Evolutionary conservation across 2,113 vertebrate genomes (phyloP), one percentile per base, ranked within the genome.

Genomic region (Lophura nycthemera): DNA sequence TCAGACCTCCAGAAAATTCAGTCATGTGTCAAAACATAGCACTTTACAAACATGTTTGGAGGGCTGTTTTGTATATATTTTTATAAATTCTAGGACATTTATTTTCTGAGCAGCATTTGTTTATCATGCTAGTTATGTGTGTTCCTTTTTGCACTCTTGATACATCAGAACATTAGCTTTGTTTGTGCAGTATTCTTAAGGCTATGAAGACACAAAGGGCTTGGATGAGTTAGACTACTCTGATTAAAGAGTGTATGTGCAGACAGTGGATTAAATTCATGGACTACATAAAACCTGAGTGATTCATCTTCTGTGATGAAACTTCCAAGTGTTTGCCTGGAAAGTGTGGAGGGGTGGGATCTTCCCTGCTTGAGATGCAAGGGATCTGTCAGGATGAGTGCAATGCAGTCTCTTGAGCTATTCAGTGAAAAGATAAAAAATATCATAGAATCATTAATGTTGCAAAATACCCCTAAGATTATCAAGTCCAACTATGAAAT

Each of bases 1-100:
- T 97, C 96, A 97, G 94, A 97, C 93, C 95, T 97, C 95, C 96
- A 97, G 96, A 97, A 97, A 96, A 85, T 43, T 61, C 73, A 96
- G 93, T 92, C 90, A 82, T 73, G 77, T 83, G 25, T 52, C 83
- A 96, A 94, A 87, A 36, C 54, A 17, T 17, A 15, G 29, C 52
- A 56, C 30, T 17, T 56, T 56, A 56, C 52, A 56, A 30, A 15
- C 52, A 56, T 10, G 8, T 30, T 56, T 30, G 52, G 29, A 17
- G 27, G 52, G 14, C 27, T 56, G 27, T 30, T 56, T 17, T 30
- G 8, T 56, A 17, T 30, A 56, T 30, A 17, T 73, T 30, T 43
- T 43, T 30, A 65, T 42, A 65, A 57, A 57, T 42, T 36, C 19
- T 42, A 57, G 21, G 36, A 73, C 25, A 29, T 36, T 60, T 60